Evolutionary conservation across 64 coral and sea anemone genomes (phyloP).

Genomic region (Stichodactyla helianthus): DNA sequence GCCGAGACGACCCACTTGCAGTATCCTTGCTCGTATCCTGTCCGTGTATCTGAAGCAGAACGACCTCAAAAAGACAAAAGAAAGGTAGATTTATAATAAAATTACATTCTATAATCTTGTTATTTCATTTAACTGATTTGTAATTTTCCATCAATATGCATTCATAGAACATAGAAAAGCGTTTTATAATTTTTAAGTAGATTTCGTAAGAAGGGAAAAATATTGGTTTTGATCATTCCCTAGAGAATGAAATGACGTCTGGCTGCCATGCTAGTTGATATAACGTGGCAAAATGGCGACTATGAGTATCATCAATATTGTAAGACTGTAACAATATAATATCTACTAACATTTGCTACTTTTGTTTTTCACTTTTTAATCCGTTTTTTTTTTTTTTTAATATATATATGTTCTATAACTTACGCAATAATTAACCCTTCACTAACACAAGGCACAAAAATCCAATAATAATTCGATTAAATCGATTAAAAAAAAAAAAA

Average conservation of each 20-base stretch:
- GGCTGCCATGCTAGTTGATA: too few species aligned
- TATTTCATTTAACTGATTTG: not conserved
- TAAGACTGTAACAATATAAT: not conserved
- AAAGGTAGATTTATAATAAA: not conserved
- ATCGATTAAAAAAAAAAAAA: not conserved
- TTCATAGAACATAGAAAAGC: not conserved
- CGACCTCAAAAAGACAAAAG: slow-evolving; percentile 1
- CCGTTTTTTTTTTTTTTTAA: too few species aligned
- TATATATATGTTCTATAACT: too few species aligned
- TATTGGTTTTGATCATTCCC: too few species aligned
- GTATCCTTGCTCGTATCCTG: slow-evolving; percentile 17
- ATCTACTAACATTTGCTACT: not conserved
- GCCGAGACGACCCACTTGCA: not conserved
- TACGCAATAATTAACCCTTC: not conserved
- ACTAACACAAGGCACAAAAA: not conserved
- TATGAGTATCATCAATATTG: too few species aligned
- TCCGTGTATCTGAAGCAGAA: slow-evolving; percentile 5
- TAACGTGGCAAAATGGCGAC: too few species aligned
- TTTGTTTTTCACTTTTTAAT: not conserved
- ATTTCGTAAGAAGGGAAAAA: too few species aligned
- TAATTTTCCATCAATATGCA: not conserved
- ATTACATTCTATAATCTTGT: not conserved
- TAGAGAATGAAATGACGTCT: too few species aligned
- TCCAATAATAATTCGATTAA: too few species aligned
- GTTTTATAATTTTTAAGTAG: too few species aligned